Base-by-base conservation (phyloP, 2,113 vertebrate species). In the Rhynchopsitta pachyrhyncha region DNA sequence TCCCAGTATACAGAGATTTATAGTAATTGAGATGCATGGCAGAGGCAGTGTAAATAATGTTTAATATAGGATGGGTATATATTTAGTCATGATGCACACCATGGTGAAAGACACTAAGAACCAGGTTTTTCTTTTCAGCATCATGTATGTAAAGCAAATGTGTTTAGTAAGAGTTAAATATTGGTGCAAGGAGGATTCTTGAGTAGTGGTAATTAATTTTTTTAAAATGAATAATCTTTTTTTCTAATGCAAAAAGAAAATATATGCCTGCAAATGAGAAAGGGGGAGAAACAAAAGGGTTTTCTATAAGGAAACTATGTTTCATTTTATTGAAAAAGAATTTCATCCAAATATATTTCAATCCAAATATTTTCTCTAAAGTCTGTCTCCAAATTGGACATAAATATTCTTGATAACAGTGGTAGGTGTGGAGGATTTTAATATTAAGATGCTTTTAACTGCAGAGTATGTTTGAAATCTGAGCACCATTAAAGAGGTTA, bases 11-110 rank as follows among this genome's bases (percentile, higher is more conserved):
- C 27, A 76, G 60, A 69, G 57, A 90, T 81, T 94, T 95, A 88
- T 41, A 78, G 46, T 86, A 78, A 76, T 44, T 90, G 82, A 93
- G 95, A 93, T 83, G 44, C 62, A 73, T 83, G 68, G 73, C 49
- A 90, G 79, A 86, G 69, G 64, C 41, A 93, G 64, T 94, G 86
- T 94, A 94, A 96, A 97, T 86, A 94, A 87, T 46, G 53, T 46
- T 70, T 93, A 47, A 88, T 73, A 78, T 62, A 87, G 44, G 59
- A 77, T 35, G 10, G 17, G 5, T 75, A 41, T 62, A 46, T 39
- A 73, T 91, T 92, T 96, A 37, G 46, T 94, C 60, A 76, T 74
- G 55, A 74, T 62, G 82, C 33, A 85, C 6, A 79, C 79, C 39
- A 68, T 16, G 86, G 63, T 83, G 47, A 93, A 77, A 92, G 64